phyloP scores from a whole-genome alignment of 1,140 invertebrate species.

The Macrocentrus cingulum region DNA sequence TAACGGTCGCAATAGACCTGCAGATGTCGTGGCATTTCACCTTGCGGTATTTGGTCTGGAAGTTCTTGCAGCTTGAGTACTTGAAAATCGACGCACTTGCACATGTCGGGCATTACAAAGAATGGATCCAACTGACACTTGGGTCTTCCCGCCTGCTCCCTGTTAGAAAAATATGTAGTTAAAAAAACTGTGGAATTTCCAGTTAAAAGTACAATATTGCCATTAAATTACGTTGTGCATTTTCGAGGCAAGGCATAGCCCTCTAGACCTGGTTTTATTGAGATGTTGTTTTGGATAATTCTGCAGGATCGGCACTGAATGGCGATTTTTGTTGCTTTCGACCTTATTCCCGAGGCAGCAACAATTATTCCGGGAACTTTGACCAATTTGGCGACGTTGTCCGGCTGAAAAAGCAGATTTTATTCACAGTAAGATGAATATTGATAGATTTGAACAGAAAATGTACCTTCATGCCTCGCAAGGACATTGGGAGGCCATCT shows the following conservation, averaged over 20 bases:
- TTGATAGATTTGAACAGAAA: too few species aligned
- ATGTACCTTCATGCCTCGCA: slow-evolving; percentile 84
- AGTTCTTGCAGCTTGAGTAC: slow-evolving; percentile 92
- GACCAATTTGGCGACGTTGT: slow-evolving; percentile 88
- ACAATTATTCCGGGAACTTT: slow-evolving; percentile 97
- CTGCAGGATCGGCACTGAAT: slow-evolving; percentile 95
- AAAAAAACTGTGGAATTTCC: not conserved
- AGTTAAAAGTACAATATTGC: too few species aligned
- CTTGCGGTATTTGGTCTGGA: slow-evolving; percentile 95
- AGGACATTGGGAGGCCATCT: slow-evolving; percentile 76
- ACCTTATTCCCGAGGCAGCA: slow-evolving; percentile 88
- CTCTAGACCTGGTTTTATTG: slow-evolving; percentile 93
- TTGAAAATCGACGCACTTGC: slow-evolving; percentile 94
- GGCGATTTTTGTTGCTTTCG: slow-evolving; percentile 93
- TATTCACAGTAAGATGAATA: slow-evolving; percentile 20
- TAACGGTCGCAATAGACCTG: slow-evolving; percentile 94
- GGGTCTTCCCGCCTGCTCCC: slow-evolving; percentile 83
- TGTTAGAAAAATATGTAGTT: slow-evolving; percentile 43
- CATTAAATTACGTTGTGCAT: slow-evolving; percentile 89
- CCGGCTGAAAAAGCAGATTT: slow-evolving; percentile 67
- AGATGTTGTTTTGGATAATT: slow-evolving; percentile 85
- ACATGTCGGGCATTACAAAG: slow-evolving; percentile 97
- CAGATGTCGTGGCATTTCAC: slow-evolving; percentile 97
- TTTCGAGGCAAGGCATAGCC: slow-evolving; percentile 95
- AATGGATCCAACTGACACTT: slow-evolving; percentile 98